Conservation (phyloP, 35 echinoderm and acorn worm genomes). For the Heliocidaris tuberculata region DNA sequence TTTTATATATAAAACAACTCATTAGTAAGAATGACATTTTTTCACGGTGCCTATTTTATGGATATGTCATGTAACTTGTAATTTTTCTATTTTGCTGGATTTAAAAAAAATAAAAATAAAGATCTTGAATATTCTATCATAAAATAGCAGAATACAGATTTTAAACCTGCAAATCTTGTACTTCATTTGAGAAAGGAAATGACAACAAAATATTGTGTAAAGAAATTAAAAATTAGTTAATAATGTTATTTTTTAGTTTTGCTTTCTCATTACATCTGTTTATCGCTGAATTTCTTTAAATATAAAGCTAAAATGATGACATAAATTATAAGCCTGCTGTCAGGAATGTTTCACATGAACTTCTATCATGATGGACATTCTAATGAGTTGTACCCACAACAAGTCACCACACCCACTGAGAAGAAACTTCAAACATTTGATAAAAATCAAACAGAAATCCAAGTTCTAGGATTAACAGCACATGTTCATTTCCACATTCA, state of each 20-base stretch:
- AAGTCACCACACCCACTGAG: background rate
- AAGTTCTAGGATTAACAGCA: background rate
- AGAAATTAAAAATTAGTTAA: too few species aligned
- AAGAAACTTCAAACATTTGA: background rate
- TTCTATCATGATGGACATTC: background rate
- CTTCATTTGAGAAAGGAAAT: too few species aligned
- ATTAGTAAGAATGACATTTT: too few species aligned
- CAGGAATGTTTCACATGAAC: background rate
- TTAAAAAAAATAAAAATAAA: too few species aligned
- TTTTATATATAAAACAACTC: too few species aligned
- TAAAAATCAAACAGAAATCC: background rate
- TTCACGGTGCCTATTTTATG: too few species aligned
- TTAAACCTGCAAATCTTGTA: too few species aligned
- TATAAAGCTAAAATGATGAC: background rate
- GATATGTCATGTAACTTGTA: too few species aligned
- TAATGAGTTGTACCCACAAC: background rate
- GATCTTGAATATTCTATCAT: too few species aligned
- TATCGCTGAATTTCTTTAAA: background rate
- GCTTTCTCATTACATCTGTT: background rate
- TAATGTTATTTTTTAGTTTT: background rate
- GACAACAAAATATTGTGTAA: too few species aligned
- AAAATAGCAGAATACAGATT: too few species aligned
- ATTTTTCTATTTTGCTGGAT: too few species aligned
- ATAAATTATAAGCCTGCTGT: background rate
- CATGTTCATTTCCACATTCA: background rate